A percentile compares a stretch with the other conserved stretches of the same genome.
These are phyloP conservation scores for Zeus faber DNA, from an alignment of 2,113 vertebrate species.

Conservation along the genomic window DNA sequence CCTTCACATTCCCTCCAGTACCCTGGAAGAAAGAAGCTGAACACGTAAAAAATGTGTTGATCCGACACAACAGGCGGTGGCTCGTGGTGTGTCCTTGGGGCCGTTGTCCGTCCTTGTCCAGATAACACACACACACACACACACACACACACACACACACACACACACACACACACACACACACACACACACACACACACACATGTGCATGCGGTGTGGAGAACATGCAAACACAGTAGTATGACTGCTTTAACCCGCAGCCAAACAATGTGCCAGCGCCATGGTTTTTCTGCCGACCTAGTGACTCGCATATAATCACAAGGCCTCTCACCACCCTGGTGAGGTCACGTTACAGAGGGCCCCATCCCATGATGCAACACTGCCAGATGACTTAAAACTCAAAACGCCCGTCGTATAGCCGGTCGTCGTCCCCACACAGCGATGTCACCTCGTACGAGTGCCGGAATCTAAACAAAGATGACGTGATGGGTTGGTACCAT, in stretches of 20 bases:
- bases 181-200: not conserved
- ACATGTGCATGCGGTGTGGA: not conserved
- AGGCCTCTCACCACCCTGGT: not conserved
- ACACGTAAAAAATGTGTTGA: too few species aligned
- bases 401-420: not conserved
- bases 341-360: conserved; percentile 5
- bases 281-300: not conserved
- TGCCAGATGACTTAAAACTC: not conserved
- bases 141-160: too few species aligned
- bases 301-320: conserved; percentile 2
- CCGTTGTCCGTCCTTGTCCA: too few species aligned
- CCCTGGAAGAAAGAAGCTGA: too few species aligned
- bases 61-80: too few species aligned
- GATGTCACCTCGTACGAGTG: not conserved
- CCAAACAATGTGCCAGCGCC: not conserved
- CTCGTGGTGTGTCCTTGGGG: too few species aligned
- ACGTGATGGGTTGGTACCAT: too few species aligned
- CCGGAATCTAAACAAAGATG: not conserved
- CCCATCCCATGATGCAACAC: not conserved
- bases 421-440: not conserved
- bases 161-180: too few species aligned
- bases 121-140: too few species aligned
- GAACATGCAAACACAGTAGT: not conserved
- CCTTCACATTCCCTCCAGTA: too few species aligned
- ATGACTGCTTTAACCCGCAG: too few species aligned